Conservation (phyloP, 2,888 invertebrate species). For the Drosophila anomalata region DNA sequence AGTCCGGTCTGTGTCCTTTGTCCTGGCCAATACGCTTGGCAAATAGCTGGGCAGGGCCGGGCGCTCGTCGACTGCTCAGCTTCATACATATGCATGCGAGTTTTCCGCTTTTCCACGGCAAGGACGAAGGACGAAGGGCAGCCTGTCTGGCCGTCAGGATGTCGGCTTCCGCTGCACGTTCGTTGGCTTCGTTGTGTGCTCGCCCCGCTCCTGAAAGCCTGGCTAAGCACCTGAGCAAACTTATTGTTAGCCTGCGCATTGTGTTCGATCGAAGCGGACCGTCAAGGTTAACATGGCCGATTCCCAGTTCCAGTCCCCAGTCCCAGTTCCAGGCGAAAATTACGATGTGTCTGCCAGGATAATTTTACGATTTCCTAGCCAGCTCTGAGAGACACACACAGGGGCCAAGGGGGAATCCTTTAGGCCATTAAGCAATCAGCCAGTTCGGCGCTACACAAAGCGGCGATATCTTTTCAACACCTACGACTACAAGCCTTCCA, state of each 20-base stretch:
- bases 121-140: conserved; percentile 46
- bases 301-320: conserved; percentile 19
- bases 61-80: conserved; percentile 36
- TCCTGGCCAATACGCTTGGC: conserved; percentile 72
- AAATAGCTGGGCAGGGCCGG: conserved; percentile 64
- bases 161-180: conserved; percentile 56
- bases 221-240: conserved; percentile 82
- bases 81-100: conserved; percentile 68
- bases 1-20: conserved; percentile 23
- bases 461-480: conserved; percentile 72
- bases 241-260: conserved; percentile 81
- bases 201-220: conserved; percentile 70
- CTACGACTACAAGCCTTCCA: conserved; percentile 49
- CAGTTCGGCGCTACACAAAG: conserved; percentile 62
- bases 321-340: conserved; percentile 59
- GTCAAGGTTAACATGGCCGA: conserved; percentile 79
- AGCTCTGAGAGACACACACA: conserved; percentile 36
- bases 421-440: conserved; percentile 70
- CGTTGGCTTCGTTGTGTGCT: conserved; percentile 33
- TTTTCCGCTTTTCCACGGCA: conserved; percentile 72
- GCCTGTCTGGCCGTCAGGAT: conserved; percentile 47
- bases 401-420: conserved; percentile 25
- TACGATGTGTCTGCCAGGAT: conserved; percentile 83
- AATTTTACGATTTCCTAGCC: conserved; percentile 84
- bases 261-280: conserved; percentile 64